A percentile compares a stretch with the other conserved stretches of the same genome.
phyloP scores from a whole-genome alignment of 2,797 vertebrate genomes.

The Dendrocincla fuliginosa region DNA sequence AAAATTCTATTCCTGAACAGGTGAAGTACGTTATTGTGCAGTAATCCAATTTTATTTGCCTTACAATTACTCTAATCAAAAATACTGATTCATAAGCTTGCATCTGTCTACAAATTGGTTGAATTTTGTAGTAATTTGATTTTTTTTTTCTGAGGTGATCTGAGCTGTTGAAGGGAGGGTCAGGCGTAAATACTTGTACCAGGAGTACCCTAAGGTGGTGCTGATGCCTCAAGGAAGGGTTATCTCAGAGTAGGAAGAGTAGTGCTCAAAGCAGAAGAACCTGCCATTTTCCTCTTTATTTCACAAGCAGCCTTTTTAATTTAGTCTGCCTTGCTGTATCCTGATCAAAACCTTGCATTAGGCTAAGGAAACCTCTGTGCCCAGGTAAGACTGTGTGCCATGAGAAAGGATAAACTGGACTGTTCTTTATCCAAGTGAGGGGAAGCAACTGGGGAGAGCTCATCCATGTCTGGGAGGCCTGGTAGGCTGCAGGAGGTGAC shows the following conservation, averaged over 20 bases:
- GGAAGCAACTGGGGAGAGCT: not conserved
- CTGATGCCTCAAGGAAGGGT: not conserved
- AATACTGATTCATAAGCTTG: not conserved
- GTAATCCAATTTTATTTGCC: not conserved
- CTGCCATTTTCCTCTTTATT: constrained; percentile 1
- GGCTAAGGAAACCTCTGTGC: not conserved
- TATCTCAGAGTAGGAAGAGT: not conserved
- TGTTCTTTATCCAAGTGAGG: not conserved
- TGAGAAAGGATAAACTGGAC: not conserved
- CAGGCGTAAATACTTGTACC: not conserved
- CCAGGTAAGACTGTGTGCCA: not conserved
- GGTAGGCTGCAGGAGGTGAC: not conserved
- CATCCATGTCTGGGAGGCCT: not conserved
- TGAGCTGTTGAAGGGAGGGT: not conserved
- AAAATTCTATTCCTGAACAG: not conserved
- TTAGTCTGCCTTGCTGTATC: not conserved
- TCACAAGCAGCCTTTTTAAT: not conserved
- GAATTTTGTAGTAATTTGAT: not conserved
- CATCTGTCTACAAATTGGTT: not conserved
- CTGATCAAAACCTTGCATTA: not conserved
- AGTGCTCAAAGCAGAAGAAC: constrained; percentile 38
- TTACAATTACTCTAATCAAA: not conserved
- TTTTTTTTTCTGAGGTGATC: not conserved
- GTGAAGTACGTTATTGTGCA: not conserved
- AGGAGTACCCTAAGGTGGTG: constrained; percentile 24